phyloP scores from a whole-genome alignment of 2,797 vertebrate genomes.

The Menidia menidia region DNA sequence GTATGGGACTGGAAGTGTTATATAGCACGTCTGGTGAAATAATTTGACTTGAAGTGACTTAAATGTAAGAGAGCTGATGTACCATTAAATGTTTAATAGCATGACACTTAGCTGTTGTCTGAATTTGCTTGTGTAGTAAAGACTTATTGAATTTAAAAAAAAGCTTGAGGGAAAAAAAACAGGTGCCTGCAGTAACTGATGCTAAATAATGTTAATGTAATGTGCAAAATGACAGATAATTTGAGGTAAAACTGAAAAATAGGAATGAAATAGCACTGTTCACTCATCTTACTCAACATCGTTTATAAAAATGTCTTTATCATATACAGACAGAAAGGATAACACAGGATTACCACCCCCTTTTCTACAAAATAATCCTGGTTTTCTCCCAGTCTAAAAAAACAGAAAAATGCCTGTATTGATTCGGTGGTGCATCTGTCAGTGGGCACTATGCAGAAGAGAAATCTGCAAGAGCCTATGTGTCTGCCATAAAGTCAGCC shows the following conservation, averaged over 20 bases:
- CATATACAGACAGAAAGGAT: slow-evolving; percentile 20
- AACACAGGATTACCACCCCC: not conserved
- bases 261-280: slow-evolving; percentile 16
- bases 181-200: slow-evolving; percentile 57
- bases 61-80: not conserved
- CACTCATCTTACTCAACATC: slow-evolving; percentile 44
- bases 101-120: not conserved
- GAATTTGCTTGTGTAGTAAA: not conserved
- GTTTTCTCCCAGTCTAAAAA: slow-evolving; percentile 7
- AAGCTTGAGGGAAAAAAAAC: not conserved
- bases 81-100: not conserved
- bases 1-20: slow-evolving; percentile 19
- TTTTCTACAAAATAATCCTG: slow-evolving; percentile 6
- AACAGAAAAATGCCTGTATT: slow-evolving; percentile 41
- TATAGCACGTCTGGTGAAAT: slow-evolving; percentile 6
- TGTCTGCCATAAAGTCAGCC: slow-evolving; percentile 78
- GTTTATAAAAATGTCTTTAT: slow-evolving; percentile 41
- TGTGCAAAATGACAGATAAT: slow-evolving; percentile 59
- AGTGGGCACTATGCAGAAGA: slow-evolving; percentile 47
- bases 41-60: slow-evolving; percentile 13
- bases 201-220: slow-evolving; percentile 66
- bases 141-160: not conserved
- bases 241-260: slow-evolving; percentile 7
- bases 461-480: slow-evolving; percentile 68
- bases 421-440: slow-evolving; percentile 53